Conservation (phyloP, 92 coral and sea anemone species). For the Parazoanthus atlanticus region DNA sequence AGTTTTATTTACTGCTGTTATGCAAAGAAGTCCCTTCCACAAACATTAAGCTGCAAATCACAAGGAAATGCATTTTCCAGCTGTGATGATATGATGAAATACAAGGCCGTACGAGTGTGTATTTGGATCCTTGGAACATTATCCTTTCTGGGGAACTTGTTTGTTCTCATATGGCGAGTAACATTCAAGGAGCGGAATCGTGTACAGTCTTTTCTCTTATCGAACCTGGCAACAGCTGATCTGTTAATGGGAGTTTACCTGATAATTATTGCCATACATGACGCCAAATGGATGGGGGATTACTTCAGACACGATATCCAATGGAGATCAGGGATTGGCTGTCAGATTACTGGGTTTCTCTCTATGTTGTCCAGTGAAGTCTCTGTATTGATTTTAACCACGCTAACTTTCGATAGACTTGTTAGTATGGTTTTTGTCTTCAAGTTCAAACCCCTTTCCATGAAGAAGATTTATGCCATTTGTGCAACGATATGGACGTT, state of each 20-base stretch:
- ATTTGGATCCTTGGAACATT: slow-evolving; percentile 24
- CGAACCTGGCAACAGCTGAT: slow-evolving; percentile 27
- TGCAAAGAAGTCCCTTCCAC: slow-evolving; percentile 5
- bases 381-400: slow-evolving; percentile 21
- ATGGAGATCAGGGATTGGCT: slow-evolving; percentile 21
- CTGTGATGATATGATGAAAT: slow-evolving; percentile 49
- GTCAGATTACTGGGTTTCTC: slow-evolving; percentile 4
- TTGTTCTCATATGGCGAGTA: slow-evolving; percentile 14
- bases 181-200: background rate
- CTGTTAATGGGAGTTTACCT: slow-evolving; percentile 32
- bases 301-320: slow-evolving; percentile 35
- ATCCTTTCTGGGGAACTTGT: slow-evolving; percentile 15
- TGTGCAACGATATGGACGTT: slow-evolving; percentile 1
- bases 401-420: slow-evolving; percentile 16
- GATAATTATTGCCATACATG: slow-evolving; percentile 22
- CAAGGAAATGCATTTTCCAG: slow-evolving; percentile 27
- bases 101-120: slow-evolving; percentile 18
- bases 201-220: slow-evolving; percentile 6
- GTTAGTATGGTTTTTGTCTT: slow-evolving; percentile 25
- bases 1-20: slow-evolving; percentile 16
- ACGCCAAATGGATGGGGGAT: slow-evolving; percentile 21
- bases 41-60: background rate
- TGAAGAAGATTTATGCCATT: background rate
- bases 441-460: background rate
- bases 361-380: slow-evolving; percentile 35